Base-by-base conservation (phyloP, 2,797 vertebrate genomes). In the Pseudotriccus pelzelni region DNA sequence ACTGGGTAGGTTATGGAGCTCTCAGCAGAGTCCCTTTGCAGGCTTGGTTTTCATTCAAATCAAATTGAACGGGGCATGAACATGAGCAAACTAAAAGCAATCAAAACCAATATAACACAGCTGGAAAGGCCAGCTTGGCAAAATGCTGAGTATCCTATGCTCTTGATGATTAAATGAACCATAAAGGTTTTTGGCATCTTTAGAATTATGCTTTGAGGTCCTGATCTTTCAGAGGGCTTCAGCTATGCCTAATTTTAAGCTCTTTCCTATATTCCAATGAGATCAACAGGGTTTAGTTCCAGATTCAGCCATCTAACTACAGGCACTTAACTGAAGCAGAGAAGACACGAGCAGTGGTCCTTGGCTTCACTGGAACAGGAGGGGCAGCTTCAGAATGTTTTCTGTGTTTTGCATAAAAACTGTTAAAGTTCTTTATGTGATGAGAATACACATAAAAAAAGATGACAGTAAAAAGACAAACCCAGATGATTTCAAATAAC, bases 91-190 rank as follows among this genome's bases (percentile, higher is more conserved):
- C 66, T 59, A 46, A 89, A 89, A 88, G 89, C 91, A 86, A 84
- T 93, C 82, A 92, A 88, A 87, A 18, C 70, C 84, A 89, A 79
- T 88, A 87, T 62, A 95, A 91, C 74, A 84, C 91, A 94, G 89
- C 83, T 94, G 89, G 91, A 94, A 83, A 88, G 85, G 70, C 84
- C 91, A 87, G 67, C 87, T 93, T 96, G 94, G 94, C 76, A 88
- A 95, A 86, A 86, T 37, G 36, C 60, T 91, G 85, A 67, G 69
- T 82, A 86, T 92, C 69, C 85, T 82, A 49, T 1, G 16, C 85
- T 94, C 85, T 76, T 86, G 74, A 90, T 90, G 87, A 58, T 91
- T 96, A 96, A 96, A 94, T 94, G 84, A 94, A 75, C 70, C 85
- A 37, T 86, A 72, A 92, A 94, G 30, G 63, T 37, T 87, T 93